Conservation (phyloP, 2,113 vertebrate genomes). For the Xenus cinereus region DNA sequence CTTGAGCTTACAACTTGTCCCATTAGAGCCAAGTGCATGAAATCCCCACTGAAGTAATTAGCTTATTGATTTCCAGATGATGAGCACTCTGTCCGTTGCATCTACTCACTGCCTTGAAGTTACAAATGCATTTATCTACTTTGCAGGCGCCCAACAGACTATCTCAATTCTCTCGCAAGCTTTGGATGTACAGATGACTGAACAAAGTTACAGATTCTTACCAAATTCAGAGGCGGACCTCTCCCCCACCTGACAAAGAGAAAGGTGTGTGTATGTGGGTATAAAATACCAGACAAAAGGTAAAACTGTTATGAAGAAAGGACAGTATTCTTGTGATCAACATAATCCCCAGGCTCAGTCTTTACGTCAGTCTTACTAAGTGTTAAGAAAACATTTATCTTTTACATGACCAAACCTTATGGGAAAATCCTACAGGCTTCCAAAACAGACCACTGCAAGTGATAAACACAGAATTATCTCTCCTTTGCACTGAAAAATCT, state of each 20-base stretch:
- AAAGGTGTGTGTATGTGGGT: neutral
- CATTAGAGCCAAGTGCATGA: neutral
- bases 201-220: neutral
- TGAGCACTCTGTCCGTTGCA: neutral
- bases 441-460: neutral
- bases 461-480: neutral
- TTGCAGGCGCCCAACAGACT: neutral
- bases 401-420: neutral
- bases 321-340: neutral
- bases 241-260: neutral
- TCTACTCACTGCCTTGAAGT: neutral
- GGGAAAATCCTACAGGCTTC: neutral
- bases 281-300: neutral
- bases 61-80: neutral
- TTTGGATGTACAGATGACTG: neutral
- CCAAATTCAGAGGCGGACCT: neutral
- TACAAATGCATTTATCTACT: neutral
- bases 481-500: neutral
- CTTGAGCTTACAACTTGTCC: neutral
- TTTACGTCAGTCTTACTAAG: neutral
- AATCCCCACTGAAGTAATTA: neutral
- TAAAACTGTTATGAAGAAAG: neutral
- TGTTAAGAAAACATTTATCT: constrained; percentile 4
- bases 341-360: neutral
- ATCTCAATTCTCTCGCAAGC: neutral